Evolutionary conservation across 1,140 invertebrate genomes (phyloP), one percentile per base, ranked within the genome.

Genomic region (Notospermus geniculatus): DNA sequence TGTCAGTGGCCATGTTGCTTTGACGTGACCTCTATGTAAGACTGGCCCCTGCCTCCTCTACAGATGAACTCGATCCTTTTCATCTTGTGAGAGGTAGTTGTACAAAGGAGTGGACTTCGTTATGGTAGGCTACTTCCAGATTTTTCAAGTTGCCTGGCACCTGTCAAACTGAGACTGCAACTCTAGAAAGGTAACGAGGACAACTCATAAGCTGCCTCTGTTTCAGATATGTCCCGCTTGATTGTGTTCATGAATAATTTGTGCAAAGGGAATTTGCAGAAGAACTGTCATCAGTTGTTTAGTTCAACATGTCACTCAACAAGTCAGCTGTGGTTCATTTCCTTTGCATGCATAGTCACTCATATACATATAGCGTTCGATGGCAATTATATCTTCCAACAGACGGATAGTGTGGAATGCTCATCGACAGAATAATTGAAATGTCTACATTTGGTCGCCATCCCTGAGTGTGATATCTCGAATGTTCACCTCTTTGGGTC

Each of bases 301-400:
- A 19, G n/a, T 50, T 50, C 5, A 50, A 4, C 19, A 27, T 50
- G 46, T 50, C 46, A 50, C 25, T 5, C 4, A 50, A 50, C 4
- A 50, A n/a, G 25, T 50, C 46, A 7, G 25, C 46, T 27, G 25
- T 19, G n/a, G 11, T 43, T 50, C 46, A n/a, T 50, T 50, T 4
- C 46, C 46, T 50, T 50, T 50, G 46, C 46, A 50, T 50, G 46
- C 46, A 50, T 50, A 50, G 9, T n/a, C 46, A 50, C 5, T 23
- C 4, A 50, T 50, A n/a, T n/a, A n/a, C n/a, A n/a, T n/a, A 50
- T 50, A 50, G 4, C 25, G 4, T n/a, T 50, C 46, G 4, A n/a
- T n/a, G 4, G 46, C 46, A 50, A 50, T 50, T 5, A 50, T 50
- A 9, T 50, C 46, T 50, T 5, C 46, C 4, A n/a, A 50, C 46